Evolutionary conservation across 1,140 invertebrate genomes (phyloP), one percentile per base, ranked within the genome.

Genomic region (Trachymyrmex septentrionalis): DNA sequence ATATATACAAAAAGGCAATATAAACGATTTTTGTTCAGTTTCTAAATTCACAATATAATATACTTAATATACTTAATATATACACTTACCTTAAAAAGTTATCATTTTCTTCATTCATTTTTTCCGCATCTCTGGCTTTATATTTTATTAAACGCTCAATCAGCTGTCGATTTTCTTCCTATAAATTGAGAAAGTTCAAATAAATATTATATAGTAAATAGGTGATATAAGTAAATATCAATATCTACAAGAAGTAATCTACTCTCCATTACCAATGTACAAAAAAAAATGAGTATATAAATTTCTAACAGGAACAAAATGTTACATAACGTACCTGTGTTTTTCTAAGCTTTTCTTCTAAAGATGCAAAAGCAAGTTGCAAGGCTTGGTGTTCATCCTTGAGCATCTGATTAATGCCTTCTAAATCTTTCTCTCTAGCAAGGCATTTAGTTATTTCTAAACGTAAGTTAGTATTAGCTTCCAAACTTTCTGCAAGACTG

Each of bases 341-440:
- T 96, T 97, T 98, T 67, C 97, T 96, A 92, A 98, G 96, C 95
- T 99, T 99, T 75, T 99, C 98, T 95, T 99, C 98, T 38, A 99
- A 95, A 64, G 98, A 96, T 87, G 97, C 97, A 95, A 98, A 99
- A 19, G 98, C 98, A 89, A 99, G 96, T 93, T 99, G 98, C 75
- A 99, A 95, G 4, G 99, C 98, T 94, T 99, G 98, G 94, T 99
- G 98, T 95, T 99, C 99, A 96, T 99, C 99, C 93, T 97, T 97
- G 59, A 99, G 94, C 87, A 98, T 97, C 96, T 99, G 97, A 95
- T 98, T 99, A 5, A 98, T 95, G 85, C 96, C 96, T 94, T 98
- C 97, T 21, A 98, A 94, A 93, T 99, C 97, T 78, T 91, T 95
- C 86, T 96, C 96, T 92, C 96, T 96, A 85, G 96, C 96, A 57